A percentile compares a stretch with the other conserved stretches of the same genome.
phyloP scores from a whole-genome alignment of 2,888 invertebrate genomes.

The Listrodromus nycthemerus region DNA sequence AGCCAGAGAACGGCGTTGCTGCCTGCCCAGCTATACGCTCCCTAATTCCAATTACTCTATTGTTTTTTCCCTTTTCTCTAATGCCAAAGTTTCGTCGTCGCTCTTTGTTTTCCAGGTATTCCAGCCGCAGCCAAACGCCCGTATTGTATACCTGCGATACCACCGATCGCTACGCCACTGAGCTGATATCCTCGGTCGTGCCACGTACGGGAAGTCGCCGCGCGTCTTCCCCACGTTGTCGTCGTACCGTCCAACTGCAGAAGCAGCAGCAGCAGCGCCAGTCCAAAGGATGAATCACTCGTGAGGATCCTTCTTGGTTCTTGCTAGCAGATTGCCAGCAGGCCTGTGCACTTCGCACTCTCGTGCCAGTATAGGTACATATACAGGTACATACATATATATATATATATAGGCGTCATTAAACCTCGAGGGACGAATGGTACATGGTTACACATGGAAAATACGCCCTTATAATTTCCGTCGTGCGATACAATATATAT shows the following conservation, averaged over 20 bases:
- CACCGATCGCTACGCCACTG: slow-evolving; percentile 57
- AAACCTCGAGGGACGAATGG: not conserved
- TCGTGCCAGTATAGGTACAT: slow-evolving; percentile 7
- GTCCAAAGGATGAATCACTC: slow-evolving; percentile 61
- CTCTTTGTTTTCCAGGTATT: not conserved
- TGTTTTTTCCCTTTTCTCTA: not conserved
- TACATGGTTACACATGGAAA: not conserved
- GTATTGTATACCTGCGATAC: not conserved
- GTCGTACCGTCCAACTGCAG: slow-evolving; percentile 31
- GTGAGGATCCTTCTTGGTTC: slow-evolving; percentile 47
- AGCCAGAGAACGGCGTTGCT: not conserved
- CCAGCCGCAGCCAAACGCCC: not conserved
- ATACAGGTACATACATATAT: slow-evolving; percentile 1
- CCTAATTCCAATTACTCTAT: slow-evolving; percentile 1
- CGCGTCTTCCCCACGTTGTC: slow-evolving; percentile 43
- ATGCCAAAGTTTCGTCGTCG: not conserved
- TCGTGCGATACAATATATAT: not conserved
- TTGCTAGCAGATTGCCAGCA: slow-evolving; percentile 57
- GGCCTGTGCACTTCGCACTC: slow-evolving; percentile 53
- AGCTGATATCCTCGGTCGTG: slow-evolving; percentile 29
- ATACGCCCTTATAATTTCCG: not conserved
- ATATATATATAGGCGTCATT: not conserved
- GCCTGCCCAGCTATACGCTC: not conserved
- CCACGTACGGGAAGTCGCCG: slow-evolving; percentile 60
- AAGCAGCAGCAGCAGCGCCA: slow-evolving; percentile 11